These are phyloP conservation scores for Crossaster papposus DNA, from an alignment of 53 echinoderm and acorn worm genomes.

Conservation along the genomic window DNA sequence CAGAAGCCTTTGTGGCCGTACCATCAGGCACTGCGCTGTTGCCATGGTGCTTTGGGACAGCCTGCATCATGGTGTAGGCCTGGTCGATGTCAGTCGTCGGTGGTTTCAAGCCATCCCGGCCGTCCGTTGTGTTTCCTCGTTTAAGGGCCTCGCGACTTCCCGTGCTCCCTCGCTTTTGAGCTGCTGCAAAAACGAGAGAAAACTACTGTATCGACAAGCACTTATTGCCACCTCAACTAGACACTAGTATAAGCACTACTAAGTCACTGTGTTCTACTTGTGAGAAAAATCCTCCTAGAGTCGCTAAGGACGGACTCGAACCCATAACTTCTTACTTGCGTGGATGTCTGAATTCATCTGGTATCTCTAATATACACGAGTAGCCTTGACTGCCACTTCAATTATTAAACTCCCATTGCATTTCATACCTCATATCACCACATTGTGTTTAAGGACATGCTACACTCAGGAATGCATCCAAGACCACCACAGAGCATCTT, in stretches of 20 bases:
- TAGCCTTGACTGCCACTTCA: neutral
- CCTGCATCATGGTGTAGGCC: slow-evolving; percentile 60
- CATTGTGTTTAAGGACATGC: too few relatives aligned
- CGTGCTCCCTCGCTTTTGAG: slow-evolving; percentile 6
- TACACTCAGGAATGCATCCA: too few relatives aligned
- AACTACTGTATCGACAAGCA: neutral
- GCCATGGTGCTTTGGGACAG: slow-evolving; percentile 43
- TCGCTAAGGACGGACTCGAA: neutral
- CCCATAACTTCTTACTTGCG: neutral
- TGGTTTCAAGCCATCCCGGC: neutral
- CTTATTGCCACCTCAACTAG: neutral
- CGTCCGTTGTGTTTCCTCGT: slow-evolving; percentile 21
- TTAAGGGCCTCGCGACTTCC: slow-evolving; percentile 43
- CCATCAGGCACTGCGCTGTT: slow-evolving; percentile 34
- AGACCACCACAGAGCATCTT: too few relatives aligned
- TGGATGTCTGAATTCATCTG: neutral
- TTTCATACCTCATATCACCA: too few relatives aligned
- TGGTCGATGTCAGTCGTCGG: neutral
- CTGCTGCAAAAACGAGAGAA: neutral
- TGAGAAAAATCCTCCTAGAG: neutral
- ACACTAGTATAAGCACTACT: neutral
- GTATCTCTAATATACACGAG: neutral
- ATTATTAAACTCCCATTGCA: neutral
- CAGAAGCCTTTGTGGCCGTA: slow-evolving; percentile 11
- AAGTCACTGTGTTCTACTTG: neutral